A percentile compares a stretch with the other conserved stretches of the same genome.
Conservation (phyloP, 2,888 invertebrate genomes). For the Acrobasis consociella region DNA sequence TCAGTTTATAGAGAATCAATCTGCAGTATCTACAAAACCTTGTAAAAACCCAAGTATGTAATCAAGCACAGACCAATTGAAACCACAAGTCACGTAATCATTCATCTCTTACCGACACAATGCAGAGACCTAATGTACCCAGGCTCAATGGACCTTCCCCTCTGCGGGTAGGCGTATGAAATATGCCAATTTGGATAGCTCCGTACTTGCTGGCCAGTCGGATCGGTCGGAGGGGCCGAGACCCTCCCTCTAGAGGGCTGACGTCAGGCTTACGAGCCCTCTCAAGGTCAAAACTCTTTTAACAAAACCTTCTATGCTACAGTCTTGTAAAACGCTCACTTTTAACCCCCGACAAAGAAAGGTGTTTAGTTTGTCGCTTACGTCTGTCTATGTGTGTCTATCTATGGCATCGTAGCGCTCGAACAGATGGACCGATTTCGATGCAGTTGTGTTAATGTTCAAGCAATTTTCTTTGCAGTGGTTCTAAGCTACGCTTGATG, state of each 20-base stretch:
- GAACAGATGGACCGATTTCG: no score
- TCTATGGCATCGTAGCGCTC: no score
- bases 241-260: slow-evolving; percentile 33
- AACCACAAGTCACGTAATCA: slow-evolving; percentile 23
- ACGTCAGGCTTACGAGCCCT: slow-evolving; percentile 39
- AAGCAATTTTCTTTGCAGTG: no score
- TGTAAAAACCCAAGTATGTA: neutral
- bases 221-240: slow-evolving; percentile 24
- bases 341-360: no score
- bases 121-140: slow-evolving; percentile 16
- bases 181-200: slow-evolving; percentile 24
- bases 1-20: neutral
- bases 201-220: slow-evolving; percentile 26
- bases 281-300: slow-evolving; percentile 35
- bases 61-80: slow-evolving; percentile 16
- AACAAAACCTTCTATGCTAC: slow-evolving; percentile 15
- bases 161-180: slow-evolving; percentile 20
- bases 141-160: slow-evolving; percentile 19
- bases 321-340: slow-evolving; percentile 7
- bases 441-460: no score
- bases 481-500: no score
- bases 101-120: slow-evolving; percentile 14
- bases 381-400: no score
- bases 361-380: no score
- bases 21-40: neutral